phyloP scores from a whole-genome alignment of 2,797 vertebrate genomes.

The Myiotriccus ornatus region DNA sequence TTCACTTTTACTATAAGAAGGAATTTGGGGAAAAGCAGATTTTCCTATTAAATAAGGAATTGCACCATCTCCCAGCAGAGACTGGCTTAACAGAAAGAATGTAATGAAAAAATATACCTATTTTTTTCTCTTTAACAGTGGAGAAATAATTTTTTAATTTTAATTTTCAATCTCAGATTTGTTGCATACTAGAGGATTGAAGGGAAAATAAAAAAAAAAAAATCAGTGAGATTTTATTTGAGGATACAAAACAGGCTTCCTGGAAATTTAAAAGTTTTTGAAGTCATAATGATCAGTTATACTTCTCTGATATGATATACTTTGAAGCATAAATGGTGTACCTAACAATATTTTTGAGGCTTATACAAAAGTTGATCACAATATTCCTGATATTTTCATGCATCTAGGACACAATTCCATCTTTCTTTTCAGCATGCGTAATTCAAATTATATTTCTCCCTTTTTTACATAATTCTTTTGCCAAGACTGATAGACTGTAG shows the following conservation, averaged over 20 bases:
- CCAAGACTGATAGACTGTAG: conserved; percentile 9
- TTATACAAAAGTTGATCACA: conserved; percentile 5
- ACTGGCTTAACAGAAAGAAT: background rate
- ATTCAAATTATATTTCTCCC: conserved; percentile 34
- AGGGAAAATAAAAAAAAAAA: background rate
- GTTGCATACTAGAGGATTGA: background rate
- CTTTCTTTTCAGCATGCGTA: conserved; percentile 20
- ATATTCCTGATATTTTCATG: conserved; percentile 12
- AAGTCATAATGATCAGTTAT: background rate
- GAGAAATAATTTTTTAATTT: background rate
- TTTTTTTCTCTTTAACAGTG: background rate
- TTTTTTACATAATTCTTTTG: conserved; percentile 30
- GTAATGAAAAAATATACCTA: background rate
- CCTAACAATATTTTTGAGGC: background rate
- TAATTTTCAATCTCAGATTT: background rate
- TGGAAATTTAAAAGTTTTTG: background rate
- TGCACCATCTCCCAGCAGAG: background rate
- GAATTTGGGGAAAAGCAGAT: background rate
- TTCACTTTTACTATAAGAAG: background rate
- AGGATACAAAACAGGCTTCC: background rate
- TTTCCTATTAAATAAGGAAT: background rate
- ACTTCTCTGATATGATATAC: background rate
- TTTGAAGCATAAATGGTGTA: background rate
- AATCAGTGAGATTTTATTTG: background rate
- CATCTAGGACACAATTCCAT: background rate